Conservation (phyloP, 2,888 invertebrate species). For the Zele albiditarsus region DNA sequence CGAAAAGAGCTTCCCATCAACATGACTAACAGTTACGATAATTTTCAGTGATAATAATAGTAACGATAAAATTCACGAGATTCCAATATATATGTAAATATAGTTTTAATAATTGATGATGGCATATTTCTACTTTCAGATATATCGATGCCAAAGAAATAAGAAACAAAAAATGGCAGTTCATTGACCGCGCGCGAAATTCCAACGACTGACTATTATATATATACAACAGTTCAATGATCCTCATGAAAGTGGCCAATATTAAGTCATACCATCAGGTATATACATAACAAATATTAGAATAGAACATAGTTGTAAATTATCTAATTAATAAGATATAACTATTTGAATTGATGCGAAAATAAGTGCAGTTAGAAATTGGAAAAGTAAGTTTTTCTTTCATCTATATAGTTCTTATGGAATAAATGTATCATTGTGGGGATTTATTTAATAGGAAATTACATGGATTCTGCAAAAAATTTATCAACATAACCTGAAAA, state of each 20-base stretch:
- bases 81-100: not conserved
- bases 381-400: not conserved
- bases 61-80: too few species aligned
- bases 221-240: not conserved
- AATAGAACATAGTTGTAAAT: not conserved
- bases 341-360: not conserved
- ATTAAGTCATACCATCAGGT: not conserved
- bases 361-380: not conserved
- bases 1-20: not conserved
- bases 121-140: not conserved
- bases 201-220: constrained; percentile 7
- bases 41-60: not conserved
- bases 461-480: too few species aligned
- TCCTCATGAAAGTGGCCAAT: constrained; percentile 1
- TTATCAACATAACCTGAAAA: too few species aligned
- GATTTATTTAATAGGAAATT: not conserved
- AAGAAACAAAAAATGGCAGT: not conserved
- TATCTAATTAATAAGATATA: not conserved
- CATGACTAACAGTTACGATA: not conserved
- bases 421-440: not conserved
- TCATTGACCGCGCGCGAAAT: constrained; percentile 7
- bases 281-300: not conserved
- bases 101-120: not conserved
- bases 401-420: not conserved
- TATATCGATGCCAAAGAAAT: not conserved